Conservation (phyloP, 53 echinoderm and acorn worm genomes). For the Henricia sp. region DNA sequence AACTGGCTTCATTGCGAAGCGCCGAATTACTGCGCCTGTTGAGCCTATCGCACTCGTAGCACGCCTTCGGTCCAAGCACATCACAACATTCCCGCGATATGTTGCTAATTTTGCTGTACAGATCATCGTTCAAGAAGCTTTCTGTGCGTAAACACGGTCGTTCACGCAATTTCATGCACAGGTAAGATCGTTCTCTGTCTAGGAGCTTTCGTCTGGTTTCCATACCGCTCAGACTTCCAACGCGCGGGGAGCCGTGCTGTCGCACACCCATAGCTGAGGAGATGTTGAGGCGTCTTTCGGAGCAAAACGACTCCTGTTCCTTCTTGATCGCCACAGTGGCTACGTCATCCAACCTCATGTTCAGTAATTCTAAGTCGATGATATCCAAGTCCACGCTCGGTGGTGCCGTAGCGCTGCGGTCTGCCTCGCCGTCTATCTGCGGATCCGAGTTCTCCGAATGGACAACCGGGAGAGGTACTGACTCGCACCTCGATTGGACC, state of each 20-base stretch:
- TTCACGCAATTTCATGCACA: constrained; percentile 68
- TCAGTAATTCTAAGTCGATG: constrained; percentile 8
- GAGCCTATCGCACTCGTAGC: constrained; percentile 80
- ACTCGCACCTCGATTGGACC: constrained; percentile 46
- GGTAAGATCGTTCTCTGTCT: constrained; percentile 69
- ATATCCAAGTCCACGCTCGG: constrained; percentile 22
- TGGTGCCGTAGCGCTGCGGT: constrained; percentile 52
- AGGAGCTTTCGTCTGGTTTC: constrained; percentile 6
- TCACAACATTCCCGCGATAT: constrained; percentile 93
- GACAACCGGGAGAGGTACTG: constrained; percentile 14
- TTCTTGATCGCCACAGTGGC: constrained; percentile 56
- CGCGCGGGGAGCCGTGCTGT: constrained; percentile 34
- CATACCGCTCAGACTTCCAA: constrained; percentile 10
- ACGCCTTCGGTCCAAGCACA: constrained; percentile 80
- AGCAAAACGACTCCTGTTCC: constrained; percentile 29
- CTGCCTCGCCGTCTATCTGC: neutral
- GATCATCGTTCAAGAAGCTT: constrained; percentile 65
- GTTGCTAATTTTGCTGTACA: constrained; percentile 61
- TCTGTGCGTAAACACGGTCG: constrained; percentile 77
- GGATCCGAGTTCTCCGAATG: neutral
- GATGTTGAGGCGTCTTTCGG: constrained; percentile 37
- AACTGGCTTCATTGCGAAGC: constrained; percentile 64
- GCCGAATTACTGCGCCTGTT: constrained; percentile 67
- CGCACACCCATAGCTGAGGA: constrained; percentile 60
- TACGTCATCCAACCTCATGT: constrained; percentile 54